Evolutionary conservation across 2,888 invertebrate species (phyloP).

Genomic region (Creontiades dilutus): DNA sequence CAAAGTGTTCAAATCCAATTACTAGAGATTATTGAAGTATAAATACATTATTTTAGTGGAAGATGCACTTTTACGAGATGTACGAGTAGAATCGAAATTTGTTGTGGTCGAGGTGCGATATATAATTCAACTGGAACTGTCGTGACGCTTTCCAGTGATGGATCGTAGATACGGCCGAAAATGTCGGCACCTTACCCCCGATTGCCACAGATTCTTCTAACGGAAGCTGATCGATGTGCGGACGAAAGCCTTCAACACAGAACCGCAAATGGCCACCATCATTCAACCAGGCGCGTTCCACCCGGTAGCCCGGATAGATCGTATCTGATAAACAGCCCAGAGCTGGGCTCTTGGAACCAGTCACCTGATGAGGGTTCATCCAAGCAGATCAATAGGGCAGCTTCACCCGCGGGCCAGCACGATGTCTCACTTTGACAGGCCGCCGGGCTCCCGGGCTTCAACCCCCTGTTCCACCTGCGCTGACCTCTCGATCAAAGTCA

Average conservation of each 20-base stretch:
- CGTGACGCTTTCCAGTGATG: background rate
- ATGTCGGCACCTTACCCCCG: background rate
- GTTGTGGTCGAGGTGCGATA: too few species aligned
- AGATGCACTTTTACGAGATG: too few species aligned
- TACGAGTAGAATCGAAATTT: too few species aligned
- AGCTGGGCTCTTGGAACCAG: constrained; percentile 15
- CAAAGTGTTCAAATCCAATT: too few species aligned
- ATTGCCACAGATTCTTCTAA: constrained; percentile 6
- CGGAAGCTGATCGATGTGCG: background rate
- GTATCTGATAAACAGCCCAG: constrained; percentile 26
- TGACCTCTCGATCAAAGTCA: constrained; percentile 11
- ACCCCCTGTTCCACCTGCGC: background rate
- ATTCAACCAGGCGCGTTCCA: constrained; percentile 22
- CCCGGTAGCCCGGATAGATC: constrained; percentile 22
- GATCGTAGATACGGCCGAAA: background rate
- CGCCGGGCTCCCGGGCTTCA: constrained; percentile 16
- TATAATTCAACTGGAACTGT: background rate
- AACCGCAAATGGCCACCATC: constrained; percentile 22
- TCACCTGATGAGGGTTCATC: constrained; percentile 44
- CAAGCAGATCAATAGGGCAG: constrained; percentile 47
- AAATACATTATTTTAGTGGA: too few species aligned
- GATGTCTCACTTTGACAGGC: constrained; percentile 52
- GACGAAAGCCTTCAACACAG: background rate
- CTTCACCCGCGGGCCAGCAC: constrained; percentile 40
- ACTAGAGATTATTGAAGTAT: too few species aligned